Evolutionary conservation across 2,113 vertebrate genomes (phyloP).

Genomic region (Arothron firmamentum): DNA sequence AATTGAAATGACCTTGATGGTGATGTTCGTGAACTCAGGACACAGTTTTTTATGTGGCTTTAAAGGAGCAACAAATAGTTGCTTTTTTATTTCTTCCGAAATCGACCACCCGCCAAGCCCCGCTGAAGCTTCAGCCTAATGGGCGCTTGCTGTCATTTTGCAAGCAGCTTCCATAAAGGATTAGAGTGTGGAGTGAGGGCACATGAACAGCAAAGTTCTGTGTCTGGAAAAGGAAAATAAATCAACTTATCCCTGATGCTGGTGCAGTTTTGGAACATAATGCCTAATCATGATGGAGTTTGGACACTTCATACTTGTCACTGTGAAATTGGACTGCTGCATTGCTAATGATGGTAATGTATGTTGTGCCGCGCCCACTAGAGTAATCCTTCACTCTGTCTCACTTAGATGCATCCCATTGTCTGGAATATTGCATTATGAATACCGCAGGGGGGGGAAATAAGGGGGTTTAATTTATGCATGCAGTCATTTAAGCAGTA

Average conservation of each 20-base stretch:
- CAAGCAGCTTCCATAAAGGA: slow-evolving; percentile 64
- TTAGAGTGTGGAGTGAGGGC: slow-evolving; percentile 53
- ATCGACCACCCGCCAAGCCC: slow-evolving; percentile 58
- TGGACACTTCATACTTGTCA: slow-evolving; percentile 75
- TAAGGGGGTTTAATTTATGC: slow-evolving; percentile 60
- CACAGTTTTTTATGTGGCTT: slow-evolving; percentile 55
- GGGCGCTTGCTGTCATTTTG: slow-evolving; percentile 69
- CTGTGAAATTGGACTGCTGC: slow-evolving; percentile 70
- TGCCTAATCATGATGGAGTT: slow-evolving; percentile 75
- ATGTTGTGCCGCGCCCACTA: slow-evolving; percentile 64
- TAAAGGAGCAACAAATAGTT: slow-evolving; percentile 57
- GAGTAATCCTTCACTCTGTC: slow-evolving; percentile 71
- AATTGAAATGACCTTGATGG: slow-evolving; percentile 54
- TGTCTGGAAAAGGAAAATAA: slow-evolving; percentile 63
- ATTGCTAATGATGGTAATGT: slow-evolving; percentile 72
- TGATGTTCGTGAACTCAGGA: slow-evolving; percentile 20
- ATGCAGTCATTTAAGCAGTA: slow-evolving; percentile 60
- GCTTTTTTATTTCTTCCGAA: slow-evolving; percentile 47
- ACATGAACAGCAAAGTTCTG: slow-evolving; percentile 67
- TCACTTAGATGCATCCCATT: slow-evolving; percentile 73
- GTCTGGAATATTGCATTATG: slow-evolving; percentile 70
- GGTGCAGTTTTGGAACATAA: slow-evolving; percentile 61
- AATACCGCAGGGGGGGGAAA: slow-evolving; percentile 43
- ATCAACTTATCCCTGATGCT: slow-evolving; percentile 70
- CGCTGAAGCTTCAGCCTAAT: slow-evolving; percentile 61